phyloP scores from a whole-genome alignment of 2,888 invertebrate species.

The Eilema griseolum region DNA sequence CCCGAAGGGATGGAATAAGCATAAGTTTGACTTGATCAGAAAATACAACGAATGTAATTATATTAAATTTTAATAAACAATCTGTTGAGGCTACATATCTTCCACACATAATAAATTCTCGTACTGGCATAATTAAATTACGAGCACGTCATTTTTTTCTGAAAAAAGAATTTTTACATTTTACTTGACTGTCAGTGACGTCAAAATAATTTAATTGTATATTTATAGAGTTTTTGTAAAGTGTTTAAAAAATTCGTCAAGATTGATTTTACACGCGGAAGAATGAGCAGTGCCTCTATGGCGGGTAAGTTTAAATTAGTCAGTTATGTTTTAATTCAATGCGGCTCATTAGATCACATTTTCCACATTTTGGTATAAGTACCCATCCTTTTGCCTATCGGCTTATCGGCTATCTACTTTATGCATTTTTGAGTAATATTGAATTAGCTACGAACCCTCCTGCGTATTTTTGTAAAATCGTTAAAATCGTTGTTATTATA shows the following conservation, averaged over 20 bases:
- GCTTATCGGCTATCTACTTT: too few relatives aligned
- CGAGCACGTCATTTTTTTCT: neutral
- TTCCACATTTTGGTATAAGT: too few relatives aligned
- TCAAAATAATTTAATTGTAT: conserved; percentile 32
- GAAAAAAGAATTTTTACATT: conserved; percentile 22
- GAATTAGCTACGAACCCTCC: too few relatives aligned
- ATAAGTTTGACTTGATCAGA: neutral
- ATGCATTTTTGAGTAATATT: too few relatives aligned
- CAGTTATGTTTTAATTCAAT: neutral
- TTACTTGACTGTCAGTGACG: conserved; percentile 23
- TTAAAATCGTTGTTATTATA: neutral
- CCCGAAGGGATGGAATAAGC: neutral
- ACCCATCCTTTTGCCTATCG: too few relatives aligned
- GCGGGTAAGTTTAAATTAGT: conserved; percentile 70
- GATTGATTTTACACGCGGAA: conserved; percentile 84
- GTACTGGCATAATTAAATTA: conserved; percentile 7
- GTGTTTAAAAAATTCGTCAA: conserved; percentile 61
- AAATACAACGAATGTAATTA: neutral
- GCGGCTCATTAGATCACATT: too few relatives aligned
- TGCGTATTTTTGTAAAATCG: too few relatives aligned
- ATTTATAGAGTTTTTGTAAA: conserved; percentile 14
- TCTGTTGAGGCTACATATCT: neutral
- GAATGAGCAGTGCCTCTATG: conserved; percentile 86
- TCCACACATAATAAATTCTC: neutral
- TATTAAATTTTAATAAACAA: neutral